A percentile compares a stretch with the other conserved stretches of the same genome.
Evolutionary conservation across 2,797 vertebrate genomes (phyloP).

Genomic region (Threskiornis aethiopicus): DNA sequence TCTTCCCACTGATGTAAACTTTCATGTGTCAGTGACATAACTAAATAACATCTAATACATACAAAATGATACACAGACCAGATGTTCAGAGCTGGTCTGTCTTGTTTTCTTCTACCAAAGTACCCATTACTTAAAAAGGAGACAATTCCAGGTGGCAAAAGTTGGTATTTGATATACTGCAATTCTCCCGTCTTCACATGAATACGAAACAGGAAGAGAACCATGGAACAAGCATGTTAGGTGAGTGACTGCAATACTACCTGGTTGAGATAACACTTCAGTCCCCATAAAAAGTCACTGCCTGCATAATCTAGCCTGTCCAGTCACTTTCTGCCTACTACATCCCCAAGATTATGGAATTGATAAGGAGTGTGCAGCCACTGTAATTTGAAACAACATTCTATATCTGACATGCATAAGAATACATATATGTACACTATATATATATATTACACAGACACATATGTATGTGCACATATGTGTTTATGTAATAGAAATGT

Average conservation of each 20-base stretch:
- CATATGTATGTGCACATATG: fast-evolving
- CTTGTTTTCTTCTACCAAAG: not conserved
- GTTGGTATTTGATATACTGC: not conserved
- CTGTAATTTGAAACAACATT: not conserved
- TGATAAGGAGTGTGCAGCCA: not conserved
- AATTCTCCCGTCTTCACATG: not conserved
- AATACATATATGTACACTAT: not conserved
- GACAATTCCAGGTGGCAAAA: not conserved
- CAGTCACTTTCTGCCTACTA: not conserved
- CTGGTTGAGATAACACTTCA: not conserved
- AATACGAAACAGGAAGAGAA: not conserved
- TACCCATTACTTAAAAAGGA: not conserved
- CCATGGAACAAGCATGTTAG: not conserved
- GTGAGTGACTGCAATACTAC: not conserved
- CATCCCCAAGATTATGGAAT: not conserved
- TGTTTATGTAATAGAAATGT: not conserved
- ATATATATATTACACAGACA: not conserved
- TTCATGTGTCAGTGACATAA: not conserved
- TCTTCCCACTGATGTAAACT: not conserved
- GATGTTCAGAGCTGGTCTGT: not conserved
- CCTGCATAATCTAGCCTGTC: not conserved
- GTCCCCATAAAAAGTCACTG: not conserved
- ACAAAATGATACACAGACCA: not conserved
- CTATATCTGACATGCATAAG: not conserved
- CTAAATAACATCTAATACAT: not conserved